Percentiles rank a stretch among this genome's conserved stretches.
Evolutionary conservation across 2,113 vertebrate species (phyloP).

Genomic region (Turdus rufiventris): DNA sequence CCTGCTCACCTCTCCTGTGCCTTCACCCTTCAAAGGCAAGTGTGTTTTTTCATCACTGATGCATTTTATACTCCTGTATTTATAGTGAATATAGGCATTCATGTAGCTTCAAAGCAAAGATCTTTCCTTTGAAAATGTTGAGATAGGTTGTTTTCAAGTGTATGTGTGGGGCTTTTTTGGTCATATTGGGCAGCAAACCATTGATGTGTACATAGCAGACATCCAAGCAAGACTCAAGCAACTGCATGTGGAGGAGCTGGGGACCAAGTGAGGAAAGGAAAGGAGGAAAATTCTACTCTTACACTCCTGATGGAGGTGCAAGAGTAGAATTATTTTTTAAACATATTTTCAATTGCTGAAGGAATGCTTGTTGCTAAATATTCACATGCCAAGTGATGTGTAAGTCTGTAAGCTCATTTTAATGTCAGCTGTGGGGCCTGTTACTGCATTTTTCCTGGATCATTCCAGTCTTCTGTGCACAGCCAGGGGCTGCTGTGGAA

Average conservation of each 20-base stretch:
- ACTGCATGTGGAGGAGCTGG: neutral
- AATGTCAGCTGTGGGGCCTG: neutral
- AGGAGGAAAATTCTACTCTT: neutral
- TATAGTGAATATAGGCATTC: neutral
- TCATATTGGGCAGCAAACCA: neutral
- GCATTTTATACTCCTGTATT: neutral
- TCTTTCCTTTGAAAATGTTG: slow-evolving; percentile 12
- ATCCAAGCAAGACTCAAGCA: neutral
- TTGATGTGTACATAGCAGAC: neutral
- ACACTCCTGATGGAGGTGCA: neutral
- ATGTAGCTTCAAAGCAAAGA: neutral
- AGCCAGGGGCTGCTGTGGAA: neutral
- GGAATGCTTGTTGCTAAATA: neutral
- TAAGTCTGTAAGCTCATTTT: neutral
- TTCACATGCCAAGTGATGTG: neutral
- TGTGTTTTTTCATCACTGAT: neutral
- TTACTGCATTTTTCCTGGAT: neutral
- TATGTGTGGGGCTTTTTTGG: neutral
- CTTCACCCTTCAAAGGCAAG: slow-evolving; percentile 23
- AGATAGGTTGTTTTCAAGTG: neutral
- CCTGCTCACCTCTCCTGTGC: neutral
- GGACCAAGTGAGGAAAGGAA: neutral
- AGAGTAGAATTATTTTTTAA: neutral
- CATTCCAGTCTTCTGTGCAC: neutral
- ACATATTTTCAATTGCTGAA: neutral